Evolutionary conservation across 2,888 invertebrate species (phyloP).

Genomic region (Xanthorhoe designata): DNA sequence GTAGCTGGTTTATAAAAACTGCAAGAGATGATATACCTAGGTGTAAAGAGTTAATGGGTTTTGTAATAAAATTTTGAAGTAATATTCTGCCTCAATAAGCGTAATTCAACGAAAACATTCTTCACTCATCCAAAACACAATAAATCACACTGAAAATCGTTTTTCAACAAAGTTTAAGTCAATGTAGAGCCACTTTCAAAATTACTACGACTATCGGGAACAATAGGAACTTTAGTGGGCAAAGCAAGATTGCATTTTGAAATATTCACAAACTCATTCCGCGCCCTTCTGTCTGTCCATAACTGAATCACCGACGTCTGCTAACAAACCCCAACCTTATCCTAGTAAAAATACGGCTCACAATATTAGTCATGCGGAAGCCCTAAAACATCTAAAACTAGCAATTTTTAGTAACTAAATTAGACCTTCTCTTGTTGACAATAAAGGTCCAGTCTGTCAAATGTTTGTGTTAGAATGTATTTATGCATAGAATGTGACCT

Average conservation of each 20-base stretch:
- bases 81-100: no score
- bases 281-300: constrained; percentile 76
- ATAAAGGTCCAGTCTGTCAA: constrained; percentile 32
- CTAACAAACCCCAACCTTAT: constrained; percentile 49
- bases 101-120: no score
- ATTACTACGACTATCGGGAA: constrained; percentile 55
- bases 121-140: no score
- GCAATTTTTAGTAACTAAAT: constrained; percentile 43
- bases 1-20: no score
- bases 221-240: constrained; percentile 78
- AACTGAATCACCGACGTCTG: constrained; percentile 58
- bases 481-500: constrained; percentile 73
- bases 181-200: constrained; percentile 62
- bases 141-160: no score
- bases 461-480: constrained; percentile 57
- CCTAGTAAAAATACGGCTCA: constrained; percentile 12
- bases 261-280: constrained; percentile 83
- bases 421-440: constrained; percentile 55
- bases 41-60: no score
- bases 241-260: constrained; percentile 80
- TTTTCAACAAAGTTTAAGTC: neutral
- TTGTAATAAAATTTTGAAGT: no score
- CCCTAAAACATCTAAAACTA: constrained; percentile 20
- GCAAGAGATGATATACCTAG: no score
- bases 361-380: constrained; percentile 7